Percentiles rank a stretch among this genome's conserved stretches.
Evolutionary conservation across 1,140 invertebrate species (phyloP).

Genomic region (Arion vulgaris): DNA sequence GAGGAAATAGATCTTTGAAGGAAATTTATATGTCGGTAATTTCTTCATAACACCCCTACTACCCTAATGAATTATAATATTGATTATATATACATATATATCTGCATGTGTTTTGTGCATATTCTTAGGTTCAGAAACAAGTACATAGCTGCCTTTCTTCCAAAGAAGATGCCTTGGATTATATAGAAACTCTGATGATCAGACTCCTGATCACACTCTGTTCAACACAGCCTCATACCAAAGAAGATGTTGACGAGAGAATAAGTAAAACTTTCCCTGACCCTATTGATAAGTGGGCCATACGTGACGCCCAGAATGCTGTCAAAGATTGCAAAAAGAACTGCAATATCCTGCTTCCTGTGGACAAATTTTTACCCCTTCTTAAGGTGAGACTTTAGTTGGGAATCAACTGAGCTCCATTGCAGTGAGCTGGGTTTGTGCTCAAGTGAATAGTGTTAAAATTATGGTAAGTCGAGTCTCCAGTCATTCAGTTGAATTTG

Average conservation of each 20-base stretch:
- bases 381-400: constrained; percentile 85
- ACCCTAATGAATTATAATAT: no score
- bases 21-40: no score
- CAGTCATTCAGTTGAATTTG: no score
- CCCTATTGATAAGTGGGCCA: constrained; percentile 93
- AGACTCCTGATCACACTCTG: constrained; percentile 90
- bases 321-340: constrained; percentile 90
- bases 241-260: constrained; percentile 89
- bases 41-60: no score
- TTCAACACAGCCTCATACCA: constrained; percentile 80
- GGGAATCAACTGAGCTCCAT: no score
- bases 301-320: constrained; percentile 88
- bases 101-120: constrained; percentile 55
- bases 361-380: constrained; percentile 91
- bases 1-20: no score
- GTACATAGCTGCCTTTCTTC: constrained; percentile 90
- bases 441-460: no score
- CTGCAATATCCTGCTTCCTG: constrained; percentile 85
- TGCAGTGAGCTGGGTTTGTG: no score
- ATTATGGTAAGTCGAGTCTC: no score
- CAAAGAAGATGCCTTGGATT: constrained; percentile 91
- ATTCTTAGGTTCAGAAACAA: constrained; percentile 86
- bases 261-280: constrained; percentile 92
- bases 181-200: constrained; percentile 92
- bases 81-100: no score